phyloP scores from a whole-genome alignment of 2,113 vertebrate genomes.

The Heptranchias perlo region DNA sequence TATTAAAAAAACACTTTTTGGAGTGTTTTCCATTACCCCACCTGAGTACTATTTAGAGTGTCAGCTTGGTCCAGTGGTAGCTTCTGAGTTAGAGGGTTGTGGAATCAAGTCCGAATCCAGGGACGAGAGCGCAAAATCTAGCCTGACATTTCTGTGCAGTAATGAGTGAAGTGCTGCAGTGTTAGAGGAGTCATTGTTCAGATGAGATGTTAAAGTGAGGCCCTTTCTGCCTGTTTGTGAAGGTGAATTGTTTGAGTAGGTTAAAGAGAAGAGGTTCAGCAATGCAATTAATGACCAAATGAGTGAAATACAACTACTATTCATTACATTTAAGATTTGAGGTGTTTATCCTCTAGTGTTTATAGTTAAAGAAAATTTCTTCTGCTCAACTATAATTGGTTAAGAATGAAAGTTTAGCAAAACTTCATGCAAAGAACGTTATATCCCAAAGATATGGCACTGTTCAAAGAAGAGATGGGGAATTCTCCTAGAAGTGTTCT shows the following conservation, averaged over 20 bases:
- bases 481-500: not conserved
- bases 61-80: not conserved
- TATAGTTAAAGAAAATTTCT: not conserved
- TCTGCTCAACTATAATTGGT: slow-evolving; percentile 16
- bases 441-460: too few relatives aligned
- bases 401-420: not conserved
- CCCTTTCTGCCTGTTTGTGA: too few relatives aligned
- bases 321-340: not conserved
- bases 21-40: not conserved
- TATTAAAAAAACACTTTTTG: not conserved
- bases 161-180: not conserved
- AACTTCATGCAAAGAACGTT: not conserved
- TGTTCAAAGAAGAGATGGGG: not conserved
- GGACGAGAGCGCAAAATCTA: not conserved
- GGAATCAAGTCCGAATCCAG: too few relatives aligned
- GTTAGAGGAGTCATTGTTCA: not conserved
- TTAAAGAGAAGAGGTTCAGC: not conserved
- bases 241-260: not conserved
- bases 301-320: not conserved
- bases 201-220: not conserved
- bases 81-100: not conserved
- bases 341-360: not conserved
- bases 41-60: not conserved
- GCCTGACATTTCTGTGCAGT: too few relatives aligned
- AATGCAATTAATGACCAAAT: not conserved